These are phyloP conservation scores for Neodiprion lecontei DNA, from an alignment of 1,140 invertebrate genomes.

Conservation along the genomic window DNA sequence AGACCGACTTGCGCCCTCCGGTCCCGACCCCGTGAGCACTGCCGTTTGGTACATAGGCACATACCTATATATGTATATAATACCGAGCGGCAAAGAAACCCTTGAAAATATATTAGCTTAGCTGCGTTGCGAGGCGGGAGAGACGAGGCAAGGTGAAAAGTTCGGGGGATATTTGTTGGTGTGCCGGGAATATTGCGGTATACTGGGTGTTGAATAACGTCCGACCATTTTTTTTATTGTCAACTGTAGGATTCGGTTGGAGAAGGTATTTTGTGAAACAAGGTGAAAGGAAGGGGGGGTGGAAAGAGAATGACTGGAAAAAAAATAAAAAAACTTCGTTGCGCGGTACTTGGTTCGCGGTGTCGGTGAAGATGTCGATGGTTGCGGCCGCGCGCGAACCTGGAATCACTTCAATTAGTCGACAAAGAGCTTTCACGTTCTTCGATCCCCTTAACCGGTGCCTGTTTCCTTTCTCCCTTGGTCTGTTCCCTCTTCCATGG, in stretches of 20 bases:
- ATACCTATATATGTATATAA: too few relatives aligned
- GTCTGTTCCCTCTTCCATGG: not conserved
- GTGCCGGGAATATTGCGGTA: not conserved
- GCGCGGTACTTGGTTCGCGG: not conserved
- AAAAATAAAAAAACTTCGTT: not conserved
- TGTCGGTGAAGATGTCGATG: not conserved
- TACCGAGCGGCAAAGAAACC: not conserved
- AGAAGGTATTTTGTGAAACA: too few relatives aligned
- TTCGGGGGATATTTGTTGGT: not conserved
- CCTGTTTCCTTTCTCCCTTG: not conserved
- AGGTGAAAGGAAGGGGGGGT: too few relatives aligned
- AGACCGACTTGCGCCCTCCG: too few relatives aligned
- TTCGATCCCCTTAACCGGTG: not conserved
- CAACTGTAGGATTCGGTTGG: not conserved
- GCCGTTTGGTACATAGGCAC: too few relatives aligned
- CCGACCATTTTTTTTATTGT: not conserved
- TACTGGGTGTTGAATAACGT: not conserved
- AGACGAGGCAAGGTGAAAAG: not conserved
- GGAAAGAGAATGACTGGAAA: too few relatives aligned
- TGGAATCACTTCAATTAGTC: constrained; percentile 1
- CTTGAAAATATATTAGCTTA: not conserved
- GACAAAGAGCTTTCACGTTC: not conserved
- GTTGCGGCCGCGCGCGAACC: not conserved
- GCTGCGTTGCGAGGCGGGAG: not conserved
- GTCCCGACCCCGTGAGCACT: too few relatives aligned